Base-by-base conservation (phyloP, 2,797 vertebrate genomes). In the Cetoscarus ocellatus region DNA sequence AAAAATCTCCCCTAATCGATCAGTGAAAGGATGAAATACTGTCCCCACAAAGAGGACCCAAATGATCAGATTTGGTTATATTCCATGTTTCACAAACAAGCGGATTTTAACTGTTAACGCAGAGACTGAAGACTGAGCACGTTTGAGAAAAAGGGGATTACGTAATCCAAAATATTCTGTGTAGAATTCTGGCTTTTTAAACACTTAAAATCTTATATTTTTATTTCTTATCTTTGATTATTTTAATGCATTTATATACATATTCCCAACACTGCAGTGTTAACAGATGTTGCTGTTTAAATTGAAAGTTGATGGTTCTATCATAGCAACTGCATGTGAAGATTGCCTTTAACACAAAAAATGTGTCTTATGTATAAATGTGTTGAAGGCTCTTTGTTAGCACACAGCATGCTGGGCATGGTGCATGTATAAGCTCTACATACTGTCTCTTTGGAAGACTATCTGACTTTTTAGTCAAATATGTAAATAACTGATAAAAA, bases 81-180 rank as follows among this genome's bases (percentile, higher is more conserved):
- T 6, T 36, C 14, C 13, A 17, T 0, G 5, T 3, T 3, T 8
- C 5, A 50, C 18, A 35, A 10, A 13, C 43, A 4, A 49, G 35
- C n/a, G 18, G 8, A 3, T 18, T 40, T 39, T 18, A 70, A 36
- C 15, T 50, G 18, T 0, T 6, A 19, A 75, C 36, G 66, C 68
- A 78, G 54, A 52, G 17, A 48, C 44, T 6, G 1, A 64, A 9
- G 18, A 12, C 44, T 8, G 15, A 50, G 1, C 5, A 9, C 18
- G 27, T 50, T 50, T 50, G 5, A 9, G 3, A 27, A 13, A 12
- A 11, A 6, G 19, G 8, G 4, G 19, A 19, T 60, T 19, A 7
- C 4, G 18, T 51, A 18, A 58, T 17, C 34, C 34, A 8, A 61
- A 61, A 56, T 61, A 36, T 51, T 70, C 3, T 11, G 11, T 51